A percentile compares a stretch with the other conserved stretches of the same genome.
Conservation (phyloP, 2,888 invertebrate genomes). For the Drosophila incognita region DNA sequence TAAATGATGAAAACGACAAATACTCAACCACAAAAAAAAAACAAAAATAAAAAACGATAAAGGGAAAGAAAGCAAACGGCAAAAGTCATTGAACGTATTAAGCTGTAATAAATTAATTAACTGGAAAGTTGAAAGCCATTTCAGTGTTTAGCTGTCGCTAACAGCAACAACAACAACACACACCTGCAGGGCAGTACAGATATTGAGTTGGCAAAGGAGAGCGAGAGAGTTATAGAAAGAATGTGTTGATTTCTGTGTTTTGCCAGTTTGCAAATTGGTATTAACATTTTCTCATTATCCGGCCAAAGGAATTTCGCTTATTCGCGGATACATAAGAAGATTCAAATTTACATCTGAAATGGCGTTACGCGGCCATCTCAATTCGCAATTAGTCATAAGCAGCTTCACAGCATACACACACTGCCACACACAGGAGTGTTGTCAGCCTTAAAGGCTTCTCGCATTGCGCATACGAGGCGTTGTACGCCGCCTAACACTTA, state of each 20-base stretch:
- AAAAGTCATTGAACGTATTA: conserved; percentile 78
- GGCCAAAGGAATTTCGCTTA: neutral
- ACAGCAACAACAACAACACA: neutral
- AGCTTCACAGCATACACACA: conserved; percentile 59
- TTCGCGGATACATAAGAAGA: neutral
- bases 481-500: conserved; percentile 30
- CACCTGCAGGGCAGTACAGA: neutral
- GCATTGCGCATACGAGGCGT: conserved; percentile 67
- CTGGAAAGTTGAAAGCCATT: conserved; percentile 74
- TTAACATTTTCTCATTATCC: neutral
- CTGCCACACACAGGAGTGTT: conserved; percentile 33
- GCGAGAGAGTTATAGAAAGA: neutral
- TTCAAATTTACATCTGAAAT: neutral
- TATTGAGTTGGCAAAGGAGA: neutral
- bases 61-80: conserved; percentile 25
- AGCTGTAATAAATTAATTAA: conserved; percentile 77
- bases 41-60: neutral
- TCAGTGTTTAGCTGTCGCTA: conserved; percentile 57
- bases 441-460: conserved; percentile 62
- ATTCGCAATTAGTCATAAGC: conserved; percentile 39
- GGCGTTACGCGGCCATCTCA: conserved; percentile 1
- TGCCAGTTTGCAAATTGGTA: neutral
- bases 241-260: neutral
- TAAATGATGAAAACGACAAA: conserved; percentile 33
- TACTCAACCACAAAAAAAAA: conserved; percentile 10